Percentiles rank a stretch among this genome's conserved stretches.
Conservation (phyloP, 2,797 vertebrate species). For the Myiothlypis coronata region DNA sequence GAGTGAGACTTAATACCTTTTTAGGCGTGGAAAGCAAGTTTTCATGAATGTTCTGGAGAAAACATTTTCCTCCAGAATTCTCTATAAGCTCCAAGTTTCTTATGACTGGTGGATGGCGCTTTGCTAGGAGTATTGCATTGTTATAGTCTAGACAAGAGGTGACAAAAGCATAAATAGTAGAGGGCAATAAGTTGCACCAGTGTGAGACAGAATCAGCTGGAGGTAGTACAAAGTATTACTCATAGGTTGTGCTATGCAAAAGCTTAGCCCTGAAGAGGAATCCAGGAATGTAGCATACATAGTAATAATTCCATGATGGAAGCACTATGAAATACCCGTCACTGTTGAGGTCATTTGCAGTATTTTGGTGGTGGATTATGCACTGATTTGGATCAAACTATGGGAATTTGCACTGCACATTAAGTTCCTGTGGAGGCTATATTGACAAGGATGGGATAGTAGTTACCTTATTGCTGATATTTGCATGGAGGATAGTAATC, state of each 20-base stretch:
- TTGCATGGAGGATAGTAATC: background rate
- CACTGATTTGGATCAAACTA: background rate
- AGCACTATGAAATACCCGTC: background rate
- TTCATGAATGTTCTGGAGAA: background rate
- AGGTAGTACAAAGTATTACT: background rate
- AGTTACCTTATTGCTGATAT: background rate
- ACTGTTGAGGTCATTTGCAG: background rate
- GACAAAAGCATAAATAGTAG: background rate
- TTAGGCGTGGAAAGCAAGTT: background rate
- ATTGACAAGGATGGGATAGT: background rate
- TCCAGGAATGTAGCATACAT: background rate
- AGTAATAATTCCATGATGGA: background rate
- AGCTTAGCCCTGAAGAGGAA: background rate
- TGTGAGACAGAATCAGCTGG: background rate
- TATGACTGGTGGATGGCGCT: background rate
- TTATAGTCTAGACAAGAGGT: conserved; percentile 30
- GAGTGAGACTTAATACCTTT: background rate
- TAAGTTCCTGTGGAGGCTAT: background rate
- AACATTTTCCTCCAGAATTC: background rate
- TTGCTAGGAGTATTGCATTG: background rate
- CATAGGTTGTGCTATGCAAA: background rate
- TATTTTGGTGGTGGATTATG: background rate
- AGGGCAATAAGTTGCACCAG: background rate
- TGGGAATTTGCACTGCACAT: rapidly evolving
- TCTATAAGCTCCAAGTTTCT: background rate